These are phyloP conservation scores for Tinea pellionella DNA, from an alignment of 2,888 invertebrate species.

Conservation along the genomic window DNA sequence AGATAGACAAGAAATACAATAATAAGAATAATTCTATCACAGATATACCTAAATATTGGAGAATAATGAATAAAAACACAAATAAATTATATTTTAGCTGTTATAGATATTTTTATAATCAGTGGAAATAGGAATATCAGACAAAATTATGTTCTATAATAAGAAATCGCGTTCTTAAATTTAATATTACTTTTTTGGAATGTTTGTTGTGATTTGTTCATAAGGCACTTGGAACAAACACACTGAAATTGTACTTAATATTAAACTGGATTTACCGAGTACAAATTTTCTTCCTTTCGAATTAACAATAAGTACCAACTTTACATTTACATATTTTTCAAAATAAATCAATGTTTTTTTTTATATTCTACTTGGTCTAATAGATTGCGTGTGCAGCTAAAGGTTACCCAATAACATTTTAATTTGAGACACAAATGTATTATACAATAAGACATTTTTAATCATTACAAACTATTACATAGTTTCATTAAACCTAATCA, in stretches of 20 bases:
- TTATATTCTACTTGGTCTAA: not conserved
- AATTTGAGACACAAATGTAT: not conserved
- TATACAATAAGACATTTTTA: conserved; percentile 1
- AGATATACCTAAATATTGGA: conserved; percentile 33
- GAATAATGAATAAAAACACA: conserved; percentile 14
- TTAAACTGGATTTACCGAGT: conserved; percentile 13
- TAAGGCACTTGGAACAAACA: conserved; percentile 69
- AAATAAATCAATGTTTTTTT: not conserved
- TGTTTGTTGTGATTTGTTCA: conserved; percentile 47
- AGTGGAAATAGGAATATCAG: not conserved
- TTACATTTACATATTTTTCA: too few relatives aligned
- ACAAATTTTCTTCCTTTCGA: not conserved
- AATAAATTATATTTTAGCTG: not conserved
- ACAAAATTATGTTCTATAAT: not conserved
- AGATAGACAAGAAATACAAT: conserved; percentile 18
- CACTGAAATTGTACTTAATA: conserved; percentile 39
- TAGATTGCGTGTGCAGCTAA: not conserved
- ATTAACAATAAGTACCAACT: too few relatives aligned
- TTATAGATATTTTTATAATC: not conserved
- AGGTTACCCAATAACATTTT: not conserved
- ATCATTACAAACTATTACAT: conserved; percentile 37
- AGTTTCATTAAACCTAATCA: conserved; percentile 49
- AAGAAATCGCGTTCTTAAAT: not conserved
- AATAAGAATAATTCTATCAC: conserved; percentile 40
- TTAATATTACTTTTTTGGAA: conserved; percentile 28